Conservation (phyloP, 2,797 vertebrate species). For the Bothrops alternatus region DNA sequence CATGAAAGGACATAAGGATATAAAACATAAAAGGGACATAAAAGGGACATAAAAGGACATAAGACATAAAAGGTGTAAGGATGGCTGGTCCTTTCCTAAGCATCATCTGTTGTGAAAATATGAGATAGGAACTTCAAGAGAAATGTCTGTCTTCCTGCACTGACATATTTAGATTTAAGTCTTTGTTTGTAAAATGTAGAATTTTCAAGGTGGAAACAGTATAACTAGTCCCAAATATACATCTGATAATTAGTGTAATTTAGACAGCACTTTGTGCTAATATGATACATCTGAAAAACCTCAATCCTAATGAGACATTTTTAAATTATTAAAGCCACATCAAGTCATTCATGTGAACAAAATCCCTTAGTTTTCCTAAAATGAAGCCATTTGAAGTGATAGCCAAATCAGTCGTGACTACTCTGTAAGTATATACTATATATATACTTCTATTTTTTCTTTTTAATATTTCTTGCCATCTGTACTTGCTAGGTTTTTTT, state of each 20-base stretch:
- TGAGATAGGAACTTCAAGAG: not conserved
- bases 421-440: not conserved
- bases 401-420: constrained; percentile 45
- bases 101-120: not conserved
- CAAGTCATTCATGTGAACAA: constrained; percentile 52
- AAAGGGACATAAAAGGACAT: not conserved
- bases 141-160: not conserved
- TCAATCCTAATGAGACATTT: constrained; percentile 48
- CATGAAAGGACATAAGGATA: not conserved
- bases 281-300: constrained; percentile 33
- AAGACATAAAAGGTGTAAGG: not conserved
- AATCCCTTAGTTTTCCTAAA: constrained; percentile 53
- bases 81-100: not conserved
- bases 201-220: constrained; percentile 14
- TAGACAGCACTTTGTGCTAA: constrained; percentile 39
- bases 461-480: constrained; percentile 13
- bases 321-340: constrained; percentile 51
- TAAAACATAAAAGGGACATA: not conserved
- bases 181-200: not conserved
- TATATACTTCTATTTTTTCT: constrained; percentile 4
- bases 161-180: not conserved
- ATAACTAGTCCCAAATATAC: constrained; percentile 27
- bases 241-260: constrained; percentile 26
- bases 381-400: constrained; percentile 42
- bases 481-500: constrained; percentile 32